Conservation (phyloP, 2,797 vertebrate genomes). For the Onychomys torridus region DNA sequence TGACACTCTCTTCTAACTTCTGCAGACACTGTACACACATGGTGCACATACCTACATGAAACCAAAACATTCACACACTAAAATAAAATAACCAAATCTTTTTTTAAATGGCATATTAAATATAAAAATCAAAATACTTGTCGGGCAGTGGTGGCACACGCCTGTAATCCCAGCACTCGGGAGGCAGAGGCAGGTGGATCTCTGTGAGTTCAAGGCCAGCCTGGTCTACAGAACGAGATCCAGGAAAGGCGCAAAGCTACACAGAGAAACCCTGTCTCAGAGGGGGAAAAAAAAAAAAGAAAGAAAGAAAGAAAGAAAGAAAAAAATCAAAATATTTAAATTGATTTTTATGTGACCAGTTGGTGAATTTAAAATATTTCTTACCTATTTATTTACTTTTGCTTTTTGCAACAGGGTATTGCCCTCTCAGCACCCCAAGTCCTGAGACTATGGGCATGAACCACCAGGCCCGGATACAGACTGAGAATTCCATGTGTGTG, state of each 20-base stretch:
- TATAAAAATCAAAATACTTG: slow-evolving; percentile 46
- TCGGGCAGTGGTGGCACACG: no score
- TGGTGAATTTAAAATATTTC: not conserved
- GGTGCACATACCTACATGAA: not conserved
- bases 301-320: no score
- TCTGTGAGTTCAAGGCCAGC: no score
- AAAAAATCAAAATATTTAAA: slow-evolving; percentile 55
- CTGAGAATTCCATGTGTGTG: not conserved
- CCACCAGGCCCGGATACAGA: not conserved
- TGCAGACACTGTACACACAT: not conserved
- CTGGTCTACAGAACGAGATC: no score
- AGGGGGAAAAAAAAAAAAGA: no score
- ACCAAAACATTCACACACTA: no score
- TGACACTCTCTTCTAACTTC: not conserved
- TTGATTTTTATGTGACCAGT: not conserved
- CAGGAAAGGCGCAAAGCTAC: no score
- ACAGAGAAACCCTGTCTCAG: no score
- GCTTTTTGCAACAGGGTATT: not conserved
- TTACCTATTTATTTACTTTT: no score
- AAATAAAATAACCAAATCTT: not conserved
- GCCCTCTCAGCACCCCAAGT: not conserved
- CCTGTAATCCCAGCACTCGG: no score
- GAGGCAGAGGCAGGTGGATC: no score
- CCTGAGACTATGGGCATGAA: not conserved
- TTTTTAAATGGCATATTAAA: not conserved